Evolutionary conservation across 2,888 invertebrate genomes (phyloP), one percentile per base, ranked within the genome.

Genomic region (Villa cingulata): DNA sequence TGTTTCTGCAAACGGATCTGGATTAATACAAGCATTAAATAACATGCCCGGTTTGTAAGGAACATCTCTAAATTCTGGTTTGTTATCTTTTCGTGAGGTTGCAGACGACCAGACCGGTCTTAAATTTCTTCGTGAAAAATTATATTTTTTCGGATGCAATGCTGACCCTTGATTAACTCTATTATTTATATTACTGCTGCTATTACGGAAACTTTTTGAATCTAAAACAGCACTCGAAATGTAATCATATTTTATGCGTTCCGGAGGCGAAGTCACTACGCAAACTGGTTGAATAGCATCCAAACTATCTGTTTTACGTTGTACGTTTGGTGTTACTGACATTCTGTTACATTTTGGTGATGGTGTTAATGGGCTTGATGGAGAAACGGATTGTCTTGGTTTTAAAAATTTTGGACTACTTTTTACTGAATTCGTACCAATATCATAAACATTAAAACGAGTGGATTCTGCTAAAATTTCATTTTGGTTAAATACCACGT

Each of bases 1-100:
- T 7, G 70, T 70, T 0, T 74, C 72, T 9, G 72, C 71, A 59
- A 74, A 74, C 0, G 74, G 72, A 60, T 74, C 73, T 1, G 72
- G 71, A 59, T 71, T 71, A 17, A 70, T 71, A 39, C 63, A 65
- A 16, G 62, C 58, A 53, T 58, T 67, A 54, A 63, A 59, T 59
- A 58, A 71, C 53, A 63, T 59, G 37, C 66, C 63, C 0, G 66
- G 60, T 50, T 69, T 65, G 39, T 68, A 70, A 0, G 68, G 29
- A 12, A 3, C 12, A 12, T 32, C 23, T 23, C 23, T n/a, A n/a
- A n/a, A n/a, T n/a, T n/a, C n/a, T n/a, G n/a, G n/a, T n/a, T n/a
- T n/a, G n/a, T n/a, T n/a, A n/a, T n/a, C n/a, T n/a, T n/a, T n/a
- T n/a, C 61, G 0, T 62, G 58, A 1, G 60, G 51, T 44, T 54